Evolutionary conservation across 2,113 vertebrate genomes (phyloP).

Genomic region (Canis aureus): DNA sequence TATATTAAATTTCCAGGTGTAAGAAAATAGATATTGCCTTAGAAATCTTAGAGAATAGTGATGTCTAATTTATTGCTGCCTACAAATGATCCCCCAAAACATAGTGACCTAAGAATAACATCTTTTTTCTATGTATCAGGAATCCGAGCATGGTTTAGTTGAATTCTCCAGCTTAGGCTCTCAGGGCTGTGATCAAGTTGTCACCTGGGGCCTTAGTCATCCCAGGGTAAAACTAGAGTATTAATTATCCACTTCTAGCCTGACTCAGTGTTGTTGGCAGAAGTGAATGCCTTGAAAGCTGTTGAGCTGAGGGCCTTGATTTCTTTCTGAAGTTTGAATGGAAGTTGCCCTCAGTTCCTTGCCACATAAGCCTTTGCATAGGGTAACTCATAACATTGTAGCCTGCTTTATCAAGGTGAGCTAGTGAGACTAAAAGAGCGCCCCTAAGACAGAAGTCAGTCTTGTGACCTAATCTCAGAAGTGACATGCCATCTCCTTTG

Average conservation of each 20-base stretch:
- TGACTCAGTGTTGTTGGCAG: neutral
- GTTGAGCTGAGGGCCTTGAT: neutral
- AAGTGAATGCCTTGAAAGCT: neutral
- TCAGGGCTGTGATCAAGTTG: neutral
- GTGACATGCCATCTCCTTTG: neutral
- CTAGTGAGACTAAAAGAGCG: neutral
- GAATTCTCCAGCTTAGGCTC: neutral
- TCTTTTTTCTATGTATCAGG: neutral
- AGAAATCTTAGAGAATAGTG: constrained; percentile 20
- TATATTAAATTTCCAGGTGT: neutral
- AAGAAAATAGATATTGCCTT: constrained; percentile 1
- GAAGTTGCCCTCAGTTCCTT: neutral
- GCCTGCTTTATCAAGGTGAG: neutral
- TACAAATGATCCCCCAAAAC: neutral
- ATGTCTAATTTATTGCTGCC: neutral
- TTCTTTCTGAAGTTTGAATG: neutral
- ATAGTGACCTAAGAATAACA: neutral
- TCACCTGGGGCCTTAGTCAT: neutral
- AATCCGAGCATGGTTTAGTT: neutral
- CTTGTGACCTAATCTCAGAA: neutral
- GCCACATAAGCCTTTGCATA: neutral
- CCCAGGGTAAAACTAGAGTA: neutral
- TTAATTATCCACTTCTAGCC: neutral
- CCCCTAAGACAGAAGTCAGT: neutral
- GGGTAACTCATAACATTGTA: neutral